Conservation (phyloP, 2,888 invertebrate genomes). For the Ommatoiulus sabulosus region DNA sequence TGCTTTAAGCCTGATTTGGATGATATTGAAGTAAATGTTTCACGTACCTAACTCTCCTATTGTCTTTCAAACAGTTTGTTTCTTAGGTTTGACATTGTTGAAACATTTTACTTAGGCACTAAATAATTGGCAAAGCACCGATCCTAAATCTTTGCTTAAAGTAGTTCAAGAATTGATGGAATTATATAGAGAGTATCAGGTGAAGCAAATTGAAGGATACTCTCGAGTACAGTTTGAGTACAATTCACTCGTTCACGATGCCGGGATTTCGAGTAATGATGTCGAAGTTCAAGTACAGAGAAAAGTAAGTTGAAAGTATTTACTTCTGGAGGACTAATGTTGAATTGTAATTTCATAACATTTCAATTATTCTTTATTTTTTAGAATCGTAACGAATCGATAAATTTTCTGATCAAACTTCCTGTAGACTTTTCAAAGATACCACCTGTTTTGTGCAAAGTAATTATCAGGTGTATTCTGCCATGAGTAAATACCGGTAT, state of each 20-base stretch:
- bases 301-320: conserved; percentile 59
- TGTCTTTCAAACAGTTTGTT: background rate
- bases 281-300: conserved; percentile 75
- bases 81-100: conserved; percentile 73
- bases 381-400: conserved; percentile 66
- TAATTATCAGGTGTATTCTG: conserved; percentile 60
- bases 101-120: conserved; percentile 72
- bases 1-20: conserved; percentile 75
- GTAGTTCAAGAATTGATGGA: conserved; percentile 75
- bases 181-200: conserved; percentile 77
- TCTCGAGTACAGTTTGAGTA: conserved; percentile 76
- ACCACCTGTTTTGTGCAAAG: conserved; percentile 71
- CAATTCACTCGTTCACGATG: conserved; percentile 73
- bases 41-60: conserved; percentile 60
- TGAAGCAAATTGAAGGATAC: conserved; percentile 67
- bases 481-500: background rate
- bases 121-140: conserved; percentile 7
- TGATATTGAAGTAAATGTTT: conserved; percentile 62
- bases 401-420: conserved; percentile 76
- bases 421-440: conserved; percentile 75
- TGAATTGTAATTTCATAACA: background rate
- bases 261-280: conserved; percentile 72
- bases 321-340: background rate
- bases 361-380: conserved; percentile 49
- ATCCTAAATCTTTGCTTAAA: conserved; percentile 71